These are phyloP conservation scores for Drosophila setosimentum DNA, from an alignment of 2,888 invertebrate genomes.

Conservation along the genomic window DNA sequence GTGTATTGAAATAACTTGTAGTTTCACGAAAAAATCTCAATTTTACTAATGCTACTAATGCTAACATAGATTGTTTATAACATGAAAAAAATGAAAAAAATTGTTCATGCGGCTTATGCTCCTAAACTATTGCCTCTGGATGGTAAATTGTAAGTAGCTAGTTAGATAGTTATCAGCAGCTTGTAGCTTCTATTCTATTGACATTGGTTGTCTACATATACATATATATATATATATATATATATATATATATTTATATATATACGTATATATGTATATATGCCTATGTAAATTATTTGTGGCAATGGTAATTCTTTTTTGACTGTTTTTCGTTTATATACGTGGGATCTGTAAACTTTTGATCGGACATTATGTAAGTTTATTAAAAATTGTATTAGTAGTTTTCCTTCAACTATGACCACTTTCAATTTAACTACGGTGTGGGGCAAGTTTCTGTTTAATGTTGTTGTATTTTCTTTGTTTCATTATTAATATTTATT, in stretches of 20 bases:
- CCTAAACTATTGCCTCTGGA: conserved; percentile 39
- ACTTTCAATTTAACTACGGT: conserved; percentile 33
- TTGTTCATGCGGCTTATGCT: conserved; percentile 10
- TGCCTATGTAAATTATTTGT: conserved; percentile 6
- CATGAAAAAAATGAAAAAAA: not conserved
- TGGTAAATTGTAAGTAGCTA: conserved; percentile 45
- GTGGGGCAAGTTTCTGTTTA: conserved; percentile 45
- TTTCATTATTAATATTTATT: conserved; percentile 69
- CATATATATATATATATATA: not conserved
- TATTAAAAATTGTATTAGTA: not conserved
- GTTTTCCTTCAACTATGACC: conserved; percentile 20
- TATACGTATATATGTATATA: not conserved
- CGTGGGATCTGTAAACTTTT: conserved; percentile 20
- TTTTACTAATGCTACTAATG: not conserved
- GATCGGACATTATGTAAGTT: not conserved
- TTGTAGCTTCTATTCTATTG: conserved; percentile 60
- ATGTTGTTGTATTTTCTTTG: conserved; percentile 45
- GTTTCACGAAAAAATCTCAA: conserved; percentile 7
- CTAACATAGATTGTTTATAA: conserved; percentile 3
- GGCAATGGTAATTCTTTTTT: conserved; percentile 12
- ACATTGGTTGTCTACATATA: conserved; percentile 31
- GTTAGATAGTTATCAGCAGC: conserved; percentile 47
- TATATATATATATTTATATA: not conserved
- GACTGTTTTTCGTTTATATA: conserved; percentile 29
- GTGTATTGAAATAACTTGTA: not conserved